Base-by-base conservation (phyloP, 2,797 vertebrate species). In the Dicrostonyx torquatus region DNA sequence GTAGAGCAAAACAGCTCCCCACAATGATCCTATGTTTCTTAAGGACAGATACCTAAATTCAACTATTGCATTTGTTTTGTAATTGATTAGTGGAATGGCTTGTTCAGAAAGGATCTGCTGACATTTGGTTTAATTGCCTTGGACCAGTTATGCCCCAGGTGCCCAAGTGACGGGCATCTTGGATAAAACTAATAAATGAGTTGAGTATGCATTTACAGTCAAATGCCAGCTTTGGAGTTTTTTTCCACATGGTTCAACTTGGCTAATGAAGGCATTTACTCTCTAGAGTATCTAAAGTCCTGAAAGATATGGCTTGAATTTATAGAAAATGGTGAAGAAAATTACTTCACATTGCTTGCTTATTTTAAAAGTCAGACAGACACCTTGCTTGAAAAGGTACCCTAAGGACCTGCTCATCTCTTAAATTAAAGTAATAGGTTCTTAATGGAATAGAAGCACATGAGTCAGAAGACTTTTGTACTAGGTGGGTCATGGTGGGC, bases 61-160 rank as follows among this genome's bases (percentile, higher is more conserved):
- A 76, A 13, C 84, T 79, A 20, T 82, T 91, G 89, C 83, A 90
- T 93, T 78, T 86, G 58, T 53, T 53, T 94, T 79, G 62, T 64
- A 89, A 62, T 60, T 97, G 77, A 79, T 53, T 92, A 55, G 70
- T 93, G 17, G n/a, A 88, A 50, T 79, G 26, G 5, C 78, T 95
- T 43, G 34, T 94, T 96, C 84, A 77, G 82, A 95, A 91, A 95
- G 40, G 50, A 96, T 48, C 72, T 58, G 53, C 1, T 96, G 97
- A 92, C 88, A 97, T 97, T 96, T 96, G 77, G 68, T 45, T 96
- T 97, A 97, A 97, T 96, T 95, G 70, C 80, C 73, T 97, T 94
- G 75, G 85, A 95, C 66, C 50, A 86, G 15, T 79, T 90, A 75
- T 40, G 14, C 90, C 93, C 84, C 95, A 4, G 34, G 82, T 94